Evolutionary conservation across 1,140 invertebrate species (phyloP).

Genomic region (Agraylea sexmaculata): DNA sequence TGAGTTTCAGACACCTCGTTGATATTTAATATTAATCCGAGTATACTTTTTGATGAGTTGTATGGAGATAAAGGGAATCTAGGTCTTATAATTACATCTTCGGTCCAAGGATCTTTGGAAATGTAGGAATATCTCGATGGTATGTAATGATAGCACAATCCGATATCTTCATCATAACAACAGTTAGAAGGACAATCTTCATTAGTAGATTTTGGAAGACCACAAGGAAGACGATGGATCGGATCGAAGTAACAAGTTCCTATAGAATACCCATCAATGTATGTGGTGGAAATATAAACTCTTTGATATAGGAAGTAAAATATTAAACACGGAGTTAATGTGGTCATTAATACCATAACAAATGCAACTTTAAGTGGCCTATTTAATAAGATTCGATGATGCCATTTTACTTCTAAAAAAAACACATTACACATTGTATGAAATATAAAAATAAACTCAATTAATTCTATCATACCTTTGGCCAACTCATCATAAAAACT

Average conservation of each 20-base stretch:
- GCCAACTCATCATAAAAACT: too few relatives aligned
- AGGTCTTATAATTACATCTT: conserved; percentile 3
- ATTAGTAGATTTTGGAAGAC: not conserved
- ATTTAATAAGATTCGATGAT: conserved; percentile 15
- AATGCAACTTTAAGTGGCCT: conserved; percentile 11
- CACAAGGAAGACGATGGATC: conserved; percentile 10
- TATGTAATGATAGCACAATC: conserved; percentile 15
- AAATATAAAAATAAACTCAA: too few relatives aligned
- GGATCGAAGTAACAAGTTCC: conserved; percentile 12
- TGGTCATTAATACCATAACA: conserved; percentile 6
- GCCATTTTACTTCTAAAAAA: conserved; percentile 18
- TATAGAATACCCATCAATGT: conserved; percentile 9
- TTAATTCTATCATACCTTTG: too few relatives aligned
- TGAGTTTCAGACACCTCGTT: conserved; percentile 10
- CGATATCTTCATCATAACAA: conserved; percentile 14
- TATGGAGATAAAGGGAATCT: conserved; percentile 7
- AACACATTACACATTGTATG: too few relatives aligned
- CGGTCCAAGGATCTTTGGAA: conserved; percentile 2
- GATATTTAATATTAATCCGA: conserved; percentile 6
- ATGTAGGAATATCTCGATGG: conserved; percentile 16
- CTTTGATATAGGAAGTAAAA: conserved; percentile 12
- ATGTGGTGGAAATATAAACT: not conserved
- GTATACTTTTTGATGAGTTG: not conserved
- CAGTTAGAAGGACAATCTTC: conserved; percentile 8
- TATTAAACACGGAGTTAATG: conserved; percentile 8